Percentiles rank a stretch among this genome's conserved stretches.
These are phyloP conservation scores for Mesochorus sp. DNA, from an alignment of 2,888 invertebrate genomes.

Conservation along the genomic window DNA sequence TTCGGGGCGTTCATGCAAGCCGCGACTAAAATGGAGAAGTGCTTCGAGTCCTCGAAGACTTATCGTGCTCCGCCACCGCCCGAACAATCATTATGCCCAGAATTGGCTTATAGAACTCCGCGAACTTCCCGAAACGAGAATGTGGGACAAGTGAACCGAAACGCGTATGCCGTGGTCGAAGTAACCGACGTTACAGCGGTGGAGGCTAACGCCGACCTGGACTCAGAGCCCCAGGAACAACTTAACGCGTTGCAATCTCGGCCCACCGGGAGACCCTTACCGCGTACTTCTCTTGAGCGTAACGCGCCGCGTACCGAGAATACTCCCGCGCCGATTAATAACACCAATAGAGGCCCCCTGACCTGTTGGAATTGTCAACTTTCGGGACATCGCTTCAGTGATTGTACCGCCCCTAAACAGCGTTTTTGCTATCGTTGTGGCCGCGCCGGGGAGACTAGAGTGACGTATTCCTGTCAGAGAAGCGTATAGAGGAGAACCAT, in stretches of 20 bases:
- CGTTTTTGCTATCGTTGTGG: constrained; percentile 9
- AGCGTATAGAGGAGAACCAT: neutral
- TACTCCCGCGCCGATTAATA: neutral
- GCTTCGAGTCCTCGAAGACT: neutral
- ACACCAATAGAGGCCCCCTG: neutral
- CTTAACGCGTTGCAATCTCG: no score
- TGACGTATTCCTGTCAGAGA: neutral
- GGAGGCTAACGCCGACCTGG: neutral
- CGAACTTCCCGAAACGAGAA: neutral
- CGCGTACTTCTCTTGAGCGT: no score
- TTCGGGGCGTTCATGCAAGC: neutral
- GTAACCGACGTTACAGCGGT: neutral
- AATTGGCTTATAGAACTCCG: neutral
- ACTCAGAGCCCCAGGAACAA: no score
- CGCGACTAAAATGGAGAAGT: neutral
- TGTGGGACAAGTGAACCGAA: no score
- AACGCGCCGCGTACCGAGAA: no score
- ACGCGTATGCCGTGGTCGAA: neutral
- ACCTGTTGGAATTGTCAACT: neutral
- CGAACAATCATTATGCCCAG: neutral
- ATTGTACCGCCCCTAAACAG: neutral
- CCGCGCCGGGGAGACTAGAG: neutral
- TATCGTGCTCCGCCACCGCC: neutral
- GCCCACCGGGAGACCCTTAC: no score
- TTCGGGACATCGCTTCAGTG: neutral